phyloP scores from a whole-genome alignment of 2,113 vertebrate genomes.

The Heliornis fulica region DNA sequence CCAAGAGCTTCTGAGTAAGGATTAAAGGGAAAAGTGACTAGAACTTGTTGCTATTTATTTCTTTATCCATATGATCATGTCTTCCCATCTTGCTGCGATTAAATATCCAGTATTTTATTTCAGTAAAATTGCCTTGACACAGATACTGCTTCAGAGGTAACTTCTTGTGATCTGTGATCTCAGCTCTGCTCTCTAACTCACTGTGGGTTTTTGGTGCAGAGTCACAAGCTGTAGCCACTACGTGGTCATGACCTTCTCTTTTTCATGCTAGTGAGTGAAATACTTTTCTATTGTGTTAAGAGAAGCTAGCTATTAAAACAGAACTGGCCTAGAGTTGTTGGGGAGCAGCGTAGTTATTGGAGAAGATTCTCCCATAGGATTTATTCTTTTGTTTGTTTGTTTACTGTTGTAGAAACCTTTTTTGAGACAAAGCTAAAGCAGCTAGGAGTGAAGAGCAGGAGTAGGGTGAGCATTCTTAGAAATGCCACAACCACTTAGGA shows the following conservation, averaged over 20 bases:
- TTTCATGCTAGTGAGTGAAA: neutral
- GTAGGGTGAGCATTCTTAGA: neutral
- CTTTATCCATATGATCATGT: neutral
- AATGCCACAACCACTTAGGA: slow-evolving; percentile 47
- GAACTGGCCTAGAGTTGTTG: neutral
- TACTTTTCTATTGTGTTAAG: neutral
- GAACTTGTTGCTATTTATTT: neutral
- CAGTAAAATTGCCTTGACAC: neutral
- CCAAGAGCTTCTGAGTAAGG: too few relatives aligned
- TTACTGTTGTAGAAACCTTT: slow-evolving; percentile 19
- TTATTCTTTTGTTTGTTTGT: neutral
- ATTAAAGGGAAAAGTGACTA: neutral
- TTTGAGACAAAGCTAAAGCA: neutral
- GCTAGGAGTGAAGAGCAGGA: neutral
- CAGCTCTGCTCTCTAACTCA: neutral
- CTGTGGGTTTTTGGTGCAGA: neutral
- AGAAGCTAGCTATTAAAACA: neutral
- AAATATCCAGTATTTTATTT: neutral
- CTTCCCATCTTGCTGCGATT: neutral
- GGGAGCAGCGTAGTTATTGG: neutral
- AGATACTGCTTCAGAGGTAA: neutral
- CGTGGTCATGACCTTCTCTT: neutral
- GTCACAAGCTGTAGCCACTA: neutral
- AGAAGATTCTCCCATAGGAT: neutral
- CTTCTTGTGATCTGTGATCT: neutral